phyloP scores from a whole-genome alignment of 2,113 vertebrate species.

The Suricata suricatta region DNA sequence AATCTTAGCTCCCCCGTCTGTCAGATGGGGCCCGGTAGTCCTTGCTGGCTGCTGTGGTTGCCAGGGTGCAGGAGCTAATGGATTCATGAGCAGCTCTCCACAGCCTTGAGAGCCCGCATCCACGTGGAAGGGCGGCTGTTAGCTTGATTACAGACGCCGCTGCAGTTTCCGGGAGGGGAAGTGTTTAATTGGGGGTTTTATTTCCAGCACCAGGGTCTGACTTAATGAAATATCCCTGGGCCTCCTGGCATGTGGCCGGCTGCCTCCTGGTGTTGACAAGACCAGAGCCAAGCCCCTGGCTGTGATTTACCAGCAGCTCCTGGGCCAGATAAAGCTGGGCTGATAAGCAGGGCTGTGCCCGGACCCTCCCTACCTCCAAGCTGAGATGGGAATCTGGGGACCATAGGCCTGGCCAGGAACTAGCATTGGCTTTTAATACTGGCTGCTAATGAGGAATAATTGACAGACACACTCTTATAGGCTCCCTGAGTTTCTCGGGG shows the following conservation, averaged over 20 bases:
- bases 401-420: constrained; percentile 43
- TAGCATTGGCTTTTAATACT: constrained; percentile 72
- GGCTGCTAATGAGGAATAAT: constrained; percentile 72
- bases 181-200: constrained; percentile 78
- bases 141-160: constrained; percentile 61
- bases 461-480: constrained; percentile 45
- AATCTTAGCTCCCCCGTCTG: background rate
- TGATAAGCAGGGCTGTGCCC: constrained; percentile 60
- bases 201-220: constrained; percentile 76
- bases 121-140: constrained; percentile 58
- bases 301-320: constrained; percentile 67
- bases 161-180: constrained; percentile 76
- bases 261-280: constrained; percentile 55
- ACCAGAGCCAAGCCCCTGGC: constrained; percentile 48
- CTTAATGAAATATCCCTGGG: constrained; percentile 77
- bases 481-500: background rate
- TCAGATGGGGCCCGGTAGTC: background rate
- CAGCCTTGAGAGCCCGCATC: constrained; percentile 24
- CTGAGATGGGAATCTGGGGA: constrained; percentile 49
- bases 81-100: constrained; percentile 57
- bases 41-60: background rate
- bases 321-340: constrained; percentile 51
- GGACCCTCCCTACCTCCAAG: background rate
- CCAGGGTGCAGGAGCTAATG: constrained; percentile 63
- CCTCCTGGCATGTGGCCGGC: constrained; percentile 62